Evolutionary conservation across 2,797 vertebrate species (phyloP).

Genomic region (Lindbergichthys nudifrons): DNA sequence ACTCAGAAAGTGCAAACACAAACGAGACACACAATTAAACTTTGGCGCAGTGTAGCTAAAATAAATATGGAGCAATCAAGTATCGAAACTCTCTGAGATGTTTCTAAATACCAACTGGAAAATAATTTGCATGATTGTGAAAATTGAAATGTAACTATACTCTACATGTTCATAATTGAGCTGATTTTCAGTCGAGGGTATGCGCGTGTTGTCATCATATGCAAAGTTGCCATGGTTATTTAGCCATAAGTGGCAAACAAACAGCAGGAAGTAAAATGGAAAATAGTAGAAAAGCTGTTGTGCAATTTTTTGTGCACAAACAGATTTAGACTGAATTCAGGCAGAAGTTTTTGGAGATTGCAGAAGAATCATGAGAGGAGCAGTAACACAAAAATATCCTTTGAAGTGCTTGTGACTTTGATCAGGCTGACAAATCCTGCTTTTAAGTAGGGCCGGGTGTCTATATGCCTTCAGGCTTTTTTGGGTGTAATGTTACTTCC

Average conservation of each 20-base stretch:
- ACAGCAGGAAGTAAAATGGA: conserved; percentile 7
- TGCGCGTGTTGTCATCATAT: conserved; percentile 15
- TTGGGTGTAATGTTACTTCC: conserved; percentile 51
- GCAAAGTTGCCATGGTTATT: conserved; percentile 36
- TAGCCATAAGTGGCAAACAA: conserved; percentile 16
- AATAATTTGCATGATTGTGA: conserved; percentile 32
- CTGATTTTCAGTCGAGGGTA: conserved; percentile 12
- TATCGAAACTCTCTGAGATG: conserved; percentile 31
- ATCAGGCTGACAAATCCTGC: conserved; percentile 76
- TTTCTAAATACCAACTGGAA: conserved; percentile 48
- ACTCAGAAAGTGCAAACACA: conserved; percentile 52
- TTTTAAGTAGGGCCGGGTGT: conserved; percentile 55
- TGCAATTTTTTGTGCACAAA: conserved; percentile 29
- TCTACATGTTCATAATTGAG: conserved; percentile 18
- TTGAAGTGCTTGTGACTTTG: conserved; percentile 74
- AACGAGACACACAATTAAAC: conserved; percentile 43
- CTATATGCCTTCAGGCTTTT: conserved; percentile 64
- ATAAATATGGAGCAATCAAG: conserved; percentile 49
- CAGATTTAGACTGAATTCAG: conserved; percentile 43
- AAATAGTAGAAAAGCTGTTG: conserved; percentile 19
- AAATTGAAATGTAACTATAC: conserved; percentile 27
- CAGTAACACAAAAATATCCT: conserved; percentile 58
- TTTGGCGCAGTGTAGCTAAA: conserved; percentile 38
- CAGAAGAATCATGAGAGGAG: conserved; percentile 43
- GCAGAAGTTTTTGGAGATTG: conserved; percentile 48